These are phyloP conservation scores for Drosophila subpulchrella DNA, from an alignment of 1,140 invertebrate genomes.

Conservation along the genomic window DNA sequence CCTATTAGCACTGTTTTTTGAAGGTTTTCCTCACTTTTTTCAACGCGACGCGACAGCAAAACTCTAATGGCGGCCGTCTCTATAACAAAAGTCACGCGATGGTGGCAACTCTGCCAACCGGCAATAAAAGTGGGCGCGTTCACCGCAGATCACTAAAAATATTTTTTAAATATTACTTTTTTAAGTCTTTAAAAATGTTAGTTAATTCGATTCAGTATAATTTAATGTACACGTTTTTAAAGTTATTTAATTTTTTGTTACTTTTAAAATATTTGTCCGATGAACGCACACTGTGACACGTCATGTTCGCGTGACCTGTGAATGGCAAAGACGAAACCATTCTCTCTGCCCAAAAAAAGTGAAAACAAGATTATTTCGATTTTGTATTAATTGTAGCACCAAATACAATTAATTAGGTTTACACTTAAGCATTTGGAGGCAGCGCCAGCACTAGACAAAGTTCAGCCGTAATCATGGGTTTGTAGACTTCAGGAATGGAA, in stretches of 20 bases:
- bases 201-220: too few relatives aligned
- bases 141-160: conserved; percentile 18
- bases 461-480: conserved; percentile 70
- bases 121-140: conserved; percentile 45
- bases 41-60: conserved; percentile 66
- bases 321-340: conserved; percentile 57
- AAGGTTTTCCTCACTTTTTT: conserved; percentile 70
- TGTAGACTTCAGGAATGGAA: conserved; percentile 3
- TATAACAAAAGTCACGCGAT: conserved; percentile 53
- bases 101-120: conserved; percentile 64
- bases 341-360: conserved; percentile 59
- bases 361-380: conserved; percentile 70
- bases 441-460: conserved; percentile 50
- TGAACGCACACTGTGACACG: conserved; percentile 71
- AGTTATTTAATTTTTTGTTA: neutral
- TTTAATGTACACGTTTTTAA: neutral
- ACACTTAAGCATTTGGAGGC: conserved; percentile 75
- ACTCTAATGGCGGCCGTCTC: conserved; percentile 70
- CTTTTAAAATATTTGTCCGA: conserved; percentile 1
- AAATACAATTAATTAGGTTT: conserved; percentile 68
- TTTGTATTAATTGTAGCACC: conserved; percentile 50
- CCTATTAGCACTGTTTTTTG: conserved; percentile 73
- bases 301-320: conserved; percentile 64
- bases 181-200: too few relatives aligned
- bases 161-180: neutral